Percentiles rank a stretch among this genome's conserved stretches.
phyloP scores from a whole-genome alignment of 2,113 vertebrate genomes.

The Dicerorhinus sumatrensis region DNA sequence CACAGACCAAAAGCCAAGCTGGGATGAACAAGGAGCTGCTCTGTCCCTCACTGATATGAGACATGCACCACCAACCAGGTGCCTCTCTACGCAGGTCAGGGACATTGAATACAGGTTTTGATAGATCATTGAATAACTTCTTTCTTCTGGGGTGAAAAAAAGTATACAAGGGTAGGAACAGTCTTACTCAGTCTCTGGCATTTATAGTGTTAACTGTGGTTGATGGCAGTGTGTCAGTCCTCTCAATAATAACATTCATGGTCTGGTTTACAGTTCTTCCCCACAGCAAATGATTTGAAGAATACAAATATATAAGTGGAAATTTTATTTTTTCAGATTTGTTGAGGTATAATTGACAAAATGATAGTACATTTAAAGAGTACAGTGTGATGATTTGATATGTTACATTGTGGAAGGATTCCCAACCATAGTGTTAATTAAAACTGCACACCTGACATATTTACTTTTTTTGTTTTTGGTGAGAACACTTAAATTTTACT shows the following conservation, averaged over 20 bases:
- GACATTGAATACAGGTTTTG: background rate
- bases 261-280: background rate
- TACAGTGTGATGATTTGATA: background rate
- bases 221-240: background rate
- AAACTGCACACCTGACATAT: background rate
- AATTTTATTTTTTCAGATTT: background rate
- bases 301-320: background rate
- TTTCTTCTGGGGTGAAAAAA: background rate
- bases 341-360: background rate
- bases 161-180: fast-evolving
- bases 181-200: background rate
- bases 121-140: background rate
- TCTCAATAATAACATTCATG: background rate
- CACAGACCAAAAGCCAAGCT: background rate
- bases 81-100: background rate
- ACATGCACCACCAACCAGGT: background rate
- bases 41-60: background rate
- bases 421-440: background rate
- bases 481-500: background rate
- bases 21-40: conserved; percentile 37
- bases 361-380: background rate
- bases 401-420: background rate
- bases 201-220: background rate
- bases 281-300: background rate
- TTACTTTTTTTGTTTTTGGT: background rate